Percentiles rank a stretch among this genome's conserved stretches.
phyloP scores from a whole-genome alignment of 2,797 vertebrate genomes.

The Pterois miles region DNA sequence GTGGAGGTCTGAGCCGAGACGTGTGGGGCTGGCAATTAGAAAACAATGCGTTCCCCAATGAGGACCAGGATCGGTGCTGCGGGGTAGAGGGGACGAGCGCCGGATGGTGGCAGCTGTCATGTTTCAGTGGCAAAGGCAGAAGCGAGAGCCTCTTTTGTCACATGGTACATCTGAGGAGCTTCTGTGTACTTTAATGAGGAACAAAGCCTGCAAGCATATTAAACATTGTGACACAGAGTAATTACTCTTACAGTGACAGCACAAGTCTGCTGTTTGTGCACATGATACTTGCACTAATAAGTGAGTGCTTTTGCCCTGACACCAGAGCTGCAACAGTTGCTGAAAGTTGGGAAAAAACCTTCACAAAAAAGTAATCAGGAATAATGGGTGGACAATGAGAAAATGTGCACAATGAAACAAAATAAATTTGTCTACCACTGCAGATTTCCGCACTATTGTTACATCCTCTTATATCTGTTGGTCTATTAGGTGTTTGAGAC shows the following conservation, averaged over 20 bases:
- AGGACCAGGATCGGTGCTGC: constrained; percentile 45
- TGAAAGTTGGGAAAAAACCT: constrained; percentile 11
- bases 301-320: constrained; percentile 28
- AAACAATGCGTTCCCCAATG: constrained; percentile 62
- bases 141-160: constrained; percentile 62
- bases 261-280: constrained; percentile 29
- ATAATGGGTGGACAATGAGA: neutral
- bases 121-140: constrained; percentile 66
- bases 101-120: constrained; percentile 73
- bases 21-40: constrained; percentile 69
- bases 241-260: constrained; percentile 57
- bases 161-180: constrained; percentile 60
- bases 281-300: constrained; percentile 37
- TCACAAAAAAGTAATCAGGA: neutral
- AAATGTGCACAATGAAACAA: neutral
- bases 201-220: constrained; percentile 72
- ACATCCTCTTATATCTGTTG: neutral
- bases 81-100: constrained; percentile 27
- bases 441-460: neutral
- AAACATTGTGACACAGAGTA: constrained; percentile 57
- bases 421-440: neutral
- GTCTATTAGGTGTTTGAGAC: neutral
- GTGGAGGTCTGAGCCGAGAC: constrained; percentile 52
- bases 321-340: constrained; percentile 28
- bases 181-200: constrained; percentile 74